Evolutionary conservation across 2,113 vertebrate species (phyloP), one percentile per base, ranked within the genome.

Genomic region (Guaruba guarouba): DNA sequence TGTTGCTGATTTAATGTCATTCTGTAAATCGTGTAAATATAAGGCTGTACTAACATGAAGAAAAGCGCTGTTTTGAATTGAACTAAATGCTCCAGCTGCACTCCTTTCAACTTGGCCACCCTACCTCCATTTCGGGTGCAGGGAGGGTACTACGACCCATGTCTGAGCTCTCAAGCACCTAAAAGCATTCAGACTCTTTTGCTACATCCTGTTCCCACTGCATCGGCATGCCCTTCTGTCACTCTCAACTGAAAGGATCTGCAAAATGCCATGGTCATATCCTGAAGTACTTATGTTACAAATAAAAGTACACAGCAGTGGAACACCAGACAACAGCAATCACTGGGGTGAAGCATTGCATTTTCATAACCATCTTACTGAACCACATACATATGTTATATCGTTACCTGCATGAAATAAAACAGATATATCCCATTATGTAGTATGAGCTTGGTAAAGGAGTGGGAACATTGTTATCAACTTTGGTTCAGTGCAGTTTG

Each of bases 291-390:
- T 57, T 67, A 22, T 2, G 20, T 49, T 35, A 62, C 18, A 68
- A 73, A 62, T 8, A 31, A 17, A 39, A 75, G 44, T 20, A 24
- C 14, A 19, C 11, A n/a, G 74, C 33, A 44, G 23, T 22, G n/a
- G 39, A 79, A 35, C 0, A 0, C 16, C 46, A 67, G 82, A 59
- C 22, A 66, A 64, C 23, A 23, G 71, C 35, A 31, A 37, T 27
- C 23, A 17, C 46, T 14, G 25, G 28, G 37, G 27, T 0, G 0
- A 37, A 66, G 74, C 1, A 0, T 23, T 68, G 37, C 43, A 33
- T 90, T 91, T 84, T 39, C 84, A 66, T 57, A 92, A 71, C 54
- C 11, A 3, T 28, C 51, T 82, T 35, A 51, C 35, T 68, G 64
- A 73, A 68, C 23, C 2, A 3, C 27, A 18, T 43, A 27, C 5